Evolutionary conservation across 1,140 invertebrate genomes (phyloP).

Genomic region (Fopius arisanus): DNA sequence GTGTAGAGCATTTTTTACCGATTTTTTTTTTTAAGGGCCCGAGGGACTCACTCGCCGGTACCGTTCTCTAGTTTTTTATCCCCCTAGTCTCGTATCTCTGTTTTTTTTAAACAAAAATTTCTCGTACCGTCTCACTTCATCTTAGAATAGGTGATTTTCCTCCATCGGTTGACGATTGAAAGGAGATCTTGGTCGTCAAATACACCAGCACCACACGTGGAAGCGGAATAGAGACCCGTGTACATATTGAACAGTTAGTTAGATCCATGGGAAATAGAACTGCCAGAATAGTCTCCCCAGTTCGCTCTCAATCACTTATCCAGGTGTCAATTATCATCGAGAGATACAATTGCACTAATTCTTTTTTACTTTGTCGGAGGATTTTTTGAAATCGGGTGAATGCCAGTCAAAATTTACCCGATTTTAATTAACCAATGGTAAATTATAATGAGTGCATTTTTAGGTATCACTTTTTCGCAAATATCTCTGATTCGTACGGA

Average conservation of each 20-base stretch:
- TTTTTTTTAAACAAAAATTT: slow-evolving; percentile 21
- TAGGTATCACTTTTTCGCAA: too few species aligned
- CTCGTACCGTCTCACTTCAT: background rate
- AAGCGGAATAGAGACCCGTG: background rate
- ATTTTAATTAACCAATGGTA: too few species aligned
- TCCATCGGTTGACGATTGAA: slow-evolving; percentile 48
- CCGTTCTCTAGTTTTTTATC: slow-evolving; percentile 34
- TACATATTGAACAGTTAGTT: slow-evolving; percentile 48
- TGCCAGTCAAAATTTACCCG: too few species aligned
- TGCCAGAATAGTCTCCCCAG: slow-evolving; percentile 24
- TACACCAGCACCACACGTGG: slow-evolving; percentile 38
- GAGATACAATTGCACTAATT: background rate
- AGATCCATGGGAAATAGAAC: slow-evolving; percentile 56
- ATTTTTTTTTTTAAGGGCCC: slow-evolving; percentile 27
- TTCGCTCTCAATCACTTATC: slow-evolving; percentile 19
- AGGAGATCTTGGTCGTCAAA: slow-evolving; percentile 61
- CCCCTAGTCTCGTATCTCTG: background rate
- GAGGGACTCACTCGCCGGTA: slow-evolving; percentile 43
- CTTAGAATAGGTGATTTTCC: slow-evolving; percentile 20
- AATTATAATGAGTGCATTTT: too few species aligned
- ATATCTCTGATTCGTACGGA: too few species aligned
- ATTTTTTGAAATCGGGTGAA: background rate
- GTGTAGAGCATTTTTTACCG: slow-evolving; percentile 43
- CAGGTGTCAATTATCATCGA: slow-evolving; percentile 17
- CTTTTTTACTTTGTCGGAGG: background rate